These are phyloP conservation scores for Sebastes schlegelii DNA, from an alignment of 2,113 vertebrate genomes.

Conservation along the genomic window DNA sequence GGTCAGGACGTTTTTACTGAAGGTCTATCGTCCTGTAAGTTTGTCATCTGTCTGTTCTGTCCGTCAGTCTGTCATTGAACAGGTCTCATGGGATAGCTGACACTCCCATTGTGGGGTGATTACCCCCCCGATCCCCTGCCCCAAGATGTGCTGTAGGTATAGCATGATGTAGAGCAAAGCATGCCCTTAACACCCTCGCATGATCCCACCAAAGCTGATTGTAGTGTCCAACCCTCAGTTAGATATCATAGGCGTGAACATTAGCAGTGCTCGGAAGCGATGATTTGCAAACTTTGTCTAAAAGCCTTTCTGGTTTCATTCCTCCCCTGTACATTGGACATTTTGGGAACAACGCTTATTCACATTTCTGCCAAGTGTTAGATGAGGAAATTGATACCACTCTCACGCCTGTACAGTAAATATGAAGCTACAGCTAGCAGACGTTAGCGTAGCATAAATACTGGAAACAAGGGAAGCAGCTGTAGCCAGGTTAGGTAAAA, in stretches of 20 bases:
- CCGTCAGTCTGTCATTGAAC: constrained; percentile 97
- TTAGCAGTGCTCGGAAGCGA: background rate
- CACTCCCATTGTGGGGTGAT: constrained; percentile 84
- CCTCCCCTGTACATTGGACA: background rate
- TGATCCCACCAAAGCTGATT: constrained; percentile 32
- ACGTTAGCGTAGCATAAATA: background rate
- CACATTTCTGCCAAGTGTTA: background rate
- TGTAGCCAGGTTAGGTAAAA: background rate
- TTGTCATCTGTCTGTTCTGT: constrained; percentile 81
- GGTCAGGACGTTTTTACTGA: constrained; percentile 27
- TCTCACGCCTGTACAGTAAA: background rate
- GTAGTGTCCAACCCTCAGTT: background rate
- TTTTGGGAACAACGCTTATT: background rate
- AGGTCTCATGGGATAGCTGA: constrained; percentile 99
- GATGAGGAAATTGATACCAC: background rate
- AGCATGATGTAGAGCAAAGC: constrained; percentile 75
- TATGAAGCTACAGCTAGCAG: background rate
- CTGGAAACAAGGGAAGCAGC: background rate
- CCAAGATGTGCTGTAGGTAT: constrained; percentile 91
- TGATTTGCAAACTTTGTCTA: background rate
- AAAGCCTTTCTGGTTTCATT: background rate
- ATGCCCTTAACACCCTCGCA: constrained; percentile 62
- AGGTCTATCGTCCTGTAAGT: constrained; percentile 46
- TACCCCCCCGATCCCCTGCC: constrained; percentile 83
- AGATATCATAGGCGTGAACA: background rate